Percentiles rank a stretch among this genome's conserved stretches.
Conservation (phyloP, 2,797 vertebrate species). For the Syngnathus rostellatus region DNA sequence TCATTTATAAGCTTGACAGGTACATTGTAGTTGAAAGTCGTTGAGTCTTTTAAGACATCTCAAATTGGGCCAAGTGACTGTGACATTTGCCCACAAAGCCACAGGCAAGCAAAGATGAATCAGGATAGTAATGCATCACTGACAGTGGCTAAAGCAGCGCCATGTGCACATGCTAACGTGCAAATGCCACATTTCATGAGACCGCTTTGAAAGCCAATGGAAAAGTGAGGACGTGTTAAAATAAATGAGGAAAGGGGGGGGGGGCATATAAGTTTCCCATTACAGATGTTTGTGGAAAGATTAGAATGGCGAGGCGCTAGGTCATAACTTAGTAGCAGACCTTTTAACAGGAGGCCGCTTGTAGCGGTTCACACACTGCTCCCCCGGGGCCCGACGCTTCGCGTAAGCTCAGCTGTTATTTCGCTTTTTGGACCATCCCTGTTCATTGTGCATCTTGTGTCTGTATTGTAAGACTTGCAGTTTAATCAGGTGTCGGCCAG, state of each 20-base stretch:
- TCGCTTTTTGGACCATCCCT: slow-evolving; percentile 13
- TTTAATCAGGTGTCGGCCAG: slow-evolving; percentile 90
- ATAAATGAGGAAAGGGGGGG: slow-evolving; percentile 43
- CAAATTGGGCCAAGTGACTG: slow-evolving; percentile 2
- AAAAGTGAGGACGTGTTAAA: slow-evolving; percentile 48
- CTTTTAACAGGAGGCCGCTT: slow-evolving; percentile 78
- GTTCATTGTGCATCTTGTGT: slow-evolving; percentile 31
- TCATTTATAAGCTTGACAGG: not conserved
- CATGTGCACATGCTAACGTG: slow-evolving; percentile 7
- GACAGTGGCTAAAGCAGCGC: slow-evolving; percentile 15
- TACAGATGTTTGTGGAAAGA: slow-evolving; percentile 66
- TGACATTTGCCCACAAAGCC: slow-evolving; percentile 7
- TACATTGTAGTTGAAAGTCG: not conserved
- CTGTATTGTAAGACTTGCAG: slow-evolving; percentile 66
- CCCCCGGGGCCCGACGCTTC: slow-evolving; percentile 66
- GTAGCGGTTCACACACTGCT: slow-evolving; percentile 70
- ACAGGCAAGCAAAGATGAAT: slow-evolving; percentile 17
- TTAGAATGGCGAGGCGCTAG: slow-evolving; percentile 63
- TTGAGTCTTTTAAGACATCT: not conserved
- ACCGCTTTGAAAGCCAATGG: slow-evolving; percentile 39
- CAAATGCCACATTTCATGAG: slow-evolving; percentile 41
- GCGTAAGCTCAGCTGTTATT: slow-evolving; percentile 27
- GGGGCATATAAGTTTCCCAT: slow-evolving; percentile 57
- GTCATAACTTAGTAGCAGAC: slow-evolving; percentile 60
- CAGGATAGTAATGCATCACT: slow-evolving; percentile 9